Conservation (phyloP, 2,797 vertebrate species). For the Acomys russatus region DNA sequence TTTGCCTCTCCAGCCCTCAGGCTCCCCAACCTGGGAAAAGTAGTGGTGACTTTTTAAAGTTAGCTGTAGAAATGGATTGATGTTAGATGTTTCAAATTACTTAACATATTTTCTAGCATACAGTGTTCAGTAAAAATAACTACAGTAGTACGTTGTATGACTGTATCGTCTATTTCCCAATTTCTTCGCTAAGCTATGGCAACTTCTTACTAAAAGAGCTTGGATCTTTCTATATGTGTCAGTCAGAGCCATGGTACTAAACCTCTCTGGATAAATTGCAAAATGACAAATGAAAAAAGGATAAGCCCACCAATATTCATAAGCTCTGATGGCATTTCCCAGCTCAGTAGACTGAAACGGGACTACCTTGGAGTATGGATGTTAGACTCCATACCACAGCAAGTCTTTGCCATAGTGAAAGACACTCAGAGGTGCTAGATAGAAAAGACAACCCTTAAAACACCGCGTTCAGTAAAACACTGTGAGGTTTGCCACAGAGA, state of each 20-base stretch:
- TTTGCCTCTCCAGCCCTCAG: background rate
- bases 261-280: rapidly evolving
- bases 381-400: background rate
- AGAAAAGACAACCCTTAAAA: background rate
- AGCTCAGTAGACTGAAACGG: background rate
- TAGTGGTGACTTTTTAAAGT: rapidly evolving
- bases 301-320: rapidly evolving
- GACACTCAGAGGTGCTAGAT: background rate
- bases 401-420: background rate
- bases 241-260: background rate
- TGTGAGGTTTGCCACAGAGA: background rate
- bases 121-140: background rate
- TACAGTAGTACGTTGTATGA: no score
- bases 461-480: background rate
- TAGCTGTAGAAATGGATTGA: background rate
- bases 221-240: rapidly evolving
- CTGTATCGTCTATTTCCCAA: no score
- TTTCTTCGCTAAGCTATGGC: background rate
- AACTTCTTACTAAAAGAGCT: background rate
- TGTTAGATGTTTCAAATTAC: background rate
- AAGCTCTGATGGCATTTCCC: background rate
- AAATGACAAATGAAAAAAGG: background rate
- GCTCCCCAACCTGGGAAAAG: rapidly evolving
- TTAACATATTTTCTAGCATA: background rate
- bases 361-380: background rate